Evolutionary conservation across 2,797 vertebrate species (phyloP).

Genomic region (Sternotherus odoratus): DNA sequence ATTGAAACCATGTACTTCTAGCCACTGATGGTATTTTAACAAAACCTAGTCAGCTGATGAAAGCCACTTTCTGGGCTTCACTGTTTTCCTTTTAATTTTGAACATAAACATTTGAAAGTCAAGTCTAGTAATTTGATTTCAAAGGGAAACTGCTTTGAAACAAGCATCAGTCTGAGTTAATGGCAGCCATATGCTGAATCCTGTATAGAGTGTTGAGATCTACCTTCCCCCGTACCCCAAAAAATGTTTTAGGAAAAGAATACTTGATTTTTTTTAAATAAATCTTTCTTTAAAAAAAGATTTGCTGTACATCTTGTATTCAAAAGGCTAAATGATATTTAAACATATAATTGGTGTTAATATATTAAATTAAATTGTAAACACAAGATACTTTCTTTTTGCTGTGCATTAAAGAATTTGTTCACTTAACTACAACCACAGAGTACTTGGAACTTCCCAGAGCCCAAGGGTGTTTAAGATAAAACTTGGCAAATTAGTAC

Average conservation of each 20-base stretch:
- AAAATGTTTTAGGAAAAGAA: background rate
- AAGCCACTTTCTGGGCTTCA: conserved; percentile 50
- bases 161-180: conserved; percentile 55
- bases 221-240: background rate
- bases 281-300: conserved; percentile 33
- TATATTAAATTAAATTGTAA: conserved; percentile 42
- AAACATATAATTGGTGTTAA: conserved; percentile 30
- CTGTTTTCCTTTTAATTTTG: conserved; percentile 70
- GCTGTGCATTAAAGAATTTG: conserved; percentile 19
- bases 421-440: conserved; percentile 36
- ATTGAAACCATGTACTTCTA: background rate
- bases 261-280: conserved; percentile 12
- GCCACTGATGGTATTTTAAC: conserved; percentile 36
- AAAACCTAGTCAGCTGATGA: conserved; percentile 52
- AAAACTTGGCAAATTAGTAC: conserved; percentile 47
- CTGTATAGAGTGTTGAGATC: conserved; percentile 40
- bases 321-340: conserved; percentile 19
- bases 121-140: conserved; percentile 69
- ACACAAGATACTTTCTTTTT: conserved; percentile 23
- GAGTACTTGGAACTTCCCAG: conserved; percentile 26
- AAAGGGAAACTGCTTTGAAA: conserved; percentile 64
- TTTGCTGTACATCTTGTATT: conserved; percentile 40
- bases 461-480: conserved; percentile 35
- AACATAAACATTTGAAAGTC: conserved; percentile 71
- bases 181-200: conserved; percentile 56